A percentile compares a stretch with the other conserved stretches of the same genome.
Conservation (phyloP, 2,888 invertebrate species). For the Dicycla oo region DNA sequence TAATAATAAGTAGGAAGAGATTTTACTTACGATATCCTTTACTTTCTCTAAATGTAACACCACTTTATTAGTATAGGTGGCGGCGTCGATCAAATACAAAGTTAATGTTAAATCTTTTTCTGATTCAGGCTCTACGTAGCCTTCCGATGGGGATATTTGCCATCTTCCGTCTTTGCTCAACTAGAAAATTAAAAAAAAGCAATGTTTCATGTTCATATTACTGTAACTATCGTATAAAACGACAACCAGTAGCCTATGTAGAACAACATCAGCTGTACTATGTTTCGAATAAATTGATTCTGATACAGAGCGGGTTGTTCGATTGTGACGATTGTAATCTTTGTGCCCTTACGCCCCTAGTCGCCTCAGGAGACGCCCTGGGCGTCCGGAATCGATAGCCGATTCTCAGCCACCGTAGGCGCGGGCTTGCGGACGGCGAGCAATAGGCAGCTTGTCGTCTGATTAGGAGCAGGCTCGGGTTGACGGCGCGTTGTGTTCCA, state of each 20-base stretch:
- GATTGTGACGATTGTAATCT: neutral
- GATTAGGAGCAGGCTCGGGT: no score
- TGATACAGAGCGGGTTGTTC: conserved; percentile 1
- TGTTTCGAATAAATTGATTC: neutral
- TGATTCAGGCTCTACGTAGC: conserved; percentile 80
- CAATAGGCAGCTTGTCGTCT: no score
- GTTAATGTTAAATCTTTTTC: conserved; percentile 78
- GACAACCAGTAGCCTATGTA: neutral
- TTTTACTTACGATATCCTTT: conserved; percentile 83
- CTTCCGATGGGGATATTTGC: conserved; percentile 81
- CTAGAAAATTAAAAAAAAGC: conserved; percentile 63
- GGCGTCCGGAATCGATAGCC: no score
- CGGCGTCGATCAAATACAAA: conserved; percentile 83
- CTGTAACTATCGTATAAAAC: neutral
- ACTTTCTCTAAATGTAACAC: conserved; percentile 84
- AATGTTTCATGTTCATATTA: neutral
- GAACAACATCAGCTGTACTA: neutral
- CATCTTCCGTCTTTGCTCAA: conserved; percentile 83
- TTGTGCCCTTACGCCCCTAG: no score
- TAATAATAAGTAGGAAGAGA: neutral
- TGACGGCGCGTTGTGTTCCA: no score
- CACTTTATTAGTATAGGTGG: conserved; percentile 83
- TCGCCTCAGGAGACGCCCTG: no score
- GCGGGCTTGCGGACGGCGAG: no score
- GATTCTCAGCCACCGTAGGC: no score